These are phyloP conservation scores for Magallana gigas DNA, from an alignment of 1,140 invertebrate species.

Conservation along the genomic window DNA sequence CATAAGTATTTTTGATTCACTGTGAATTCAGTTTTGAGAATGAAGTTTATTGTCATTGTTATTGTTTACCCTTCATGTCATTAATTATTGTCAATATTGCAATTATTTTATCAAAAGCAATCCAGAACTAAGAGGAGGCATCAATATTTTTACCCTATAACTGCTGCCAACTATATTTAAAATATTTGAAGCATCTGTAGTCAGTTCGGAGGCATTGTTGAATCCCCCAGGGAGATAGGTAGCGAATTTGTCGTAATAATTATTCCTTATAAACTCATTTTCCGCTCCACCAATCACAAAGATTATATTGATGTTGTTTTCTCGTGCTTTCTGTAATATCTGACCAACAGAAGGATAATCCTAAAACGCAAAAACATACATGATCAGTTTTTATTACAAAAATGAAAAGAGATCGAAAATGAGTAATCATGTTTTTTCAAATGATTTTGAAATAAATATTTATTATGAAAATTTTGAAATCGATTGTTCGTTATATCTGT, in stretches of 20 bases:
- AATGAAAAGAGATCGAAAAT: too few relatives aligned
- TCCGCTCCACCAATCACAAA: constrained; percentile 88
- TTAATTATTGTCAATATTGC: neutral
- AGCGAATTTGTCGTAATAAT: constrained; percentile 42
- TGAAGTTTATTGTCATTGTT: too few relatives aligned
- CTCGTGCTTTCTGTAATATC: constrained; percentile 89
- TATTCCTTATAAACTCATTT: neutral
- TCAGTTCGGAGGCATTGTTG: constrained; percentile 86
- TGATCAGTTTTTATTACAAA: too few relatives aligned
- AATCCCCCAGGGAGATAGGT: constrained; percentile 25
- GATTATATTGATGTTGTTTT: constrained; percentile 96
- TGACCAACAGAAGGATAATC: constrained; percentile 98
- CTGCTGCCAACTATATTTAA: constrained; percentile 92
- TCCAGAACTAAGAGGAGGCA: neutral
- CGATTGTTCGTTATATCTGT: too few relatives aligned
- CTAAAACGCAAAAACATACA: constrained; percentile 75
- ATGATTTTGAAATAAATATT: too few relatives aligned
- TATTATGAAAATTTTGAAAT: too few relatives aligned
- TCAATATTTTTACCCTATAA: constrained; percentile 80
- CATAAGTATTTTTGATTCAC: too few relatives aligned
- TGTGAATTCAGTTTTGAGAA: too few relatives aligned
- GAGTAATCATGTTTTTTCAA: too few relatives aligned
- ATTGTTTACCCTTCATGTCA: neutral
- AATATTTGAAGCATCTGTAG: constrained; percentile 93
- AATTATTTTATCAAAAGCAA: neutral